A percentile compares a stretch with the other conserved stretches of the same genome.
Conservation (phyloP, 2,113 vertebrate species). For the Laterallus jamaicensis region DNA sequence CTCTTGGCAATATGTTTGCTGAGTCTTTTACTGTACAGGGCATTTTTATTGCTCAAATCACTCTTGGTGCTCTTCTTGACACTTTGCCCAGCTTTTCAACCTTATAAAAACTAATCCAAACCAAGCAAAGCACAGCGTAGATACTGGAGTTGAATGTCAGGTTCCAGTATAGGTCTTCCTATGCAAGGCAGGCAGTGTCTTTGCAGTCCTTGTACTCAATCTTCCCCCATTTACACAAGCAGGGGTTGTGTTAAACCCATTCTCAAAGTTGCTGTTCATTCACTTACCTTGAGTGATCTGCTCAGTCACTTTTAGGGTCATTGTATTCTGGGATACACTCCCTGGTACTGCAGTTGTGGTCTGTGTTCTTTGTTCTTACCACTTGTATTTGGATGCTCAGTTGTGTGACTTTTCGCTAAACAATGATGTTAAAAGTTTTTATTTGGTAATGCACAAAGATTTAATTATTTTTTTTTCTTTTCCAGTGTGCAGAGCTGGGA, state of each 20-base stretch:
- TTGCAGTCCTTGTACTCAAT: neutral
- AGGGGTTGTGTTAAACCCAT: neutral
- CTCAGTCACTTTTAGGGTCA: neutral
- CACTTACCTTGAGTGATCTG: neutral
- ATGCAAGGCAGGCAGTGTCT: accelerated
- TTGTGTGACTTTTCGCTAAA: neutral
- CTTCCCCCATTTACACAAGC: neutral
- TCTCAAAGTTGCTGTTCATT: neutral
- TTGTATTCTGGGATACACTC: accelerated
- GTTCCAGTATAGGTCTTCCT: neutral
- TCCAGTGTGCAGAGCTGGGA: neutral
- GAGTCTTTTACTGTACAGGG: neutral
- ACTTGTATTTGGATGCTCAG: neutral
- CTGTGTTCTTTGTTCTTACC: neutral
- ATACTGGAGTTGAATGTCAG: accelerated
- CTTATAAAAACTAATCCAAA: neutral
- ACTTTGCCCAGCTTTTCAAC: neutral
- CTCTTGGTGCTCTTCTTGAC: neutral
- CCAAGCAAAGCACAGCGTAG: neutral
- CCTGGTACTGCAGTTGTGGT: neutral
- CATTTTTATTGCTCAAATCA: neutral
- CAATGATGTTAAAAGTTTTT: neutral
- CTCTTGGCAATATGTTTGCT: neutral
- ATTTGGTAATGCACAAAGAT: neutral
- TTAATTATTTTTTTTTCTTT: neutral